Base-by-base conservation (phyloP, 2,113 vertebrate genomes). In the Gadus macrocephalus region DNA sequence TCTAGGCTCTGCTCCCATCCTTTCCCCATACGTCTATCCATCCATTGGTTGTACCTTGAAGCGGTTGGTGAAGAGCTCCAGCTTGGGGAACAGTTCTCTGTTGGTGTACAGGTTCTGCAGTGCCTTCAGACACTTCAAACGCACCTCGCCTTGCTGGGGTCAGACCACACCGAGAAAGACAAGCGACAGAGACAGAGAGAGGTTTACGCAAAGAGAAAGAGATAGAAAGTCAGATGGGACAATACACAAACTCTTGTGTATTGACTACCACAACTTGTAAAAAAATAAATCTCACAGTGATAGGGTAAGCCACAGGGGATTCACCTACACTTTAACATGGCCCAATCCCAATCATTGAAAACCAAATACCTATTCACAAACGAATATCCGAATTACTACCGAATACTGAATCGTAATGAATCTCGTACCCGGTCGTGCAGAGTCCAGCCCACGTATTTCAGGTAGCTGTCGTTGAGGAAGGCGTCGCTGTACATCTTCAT, bases 401-500 rank as follows among this genome's bases (percentile, higher is more conserved):
- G 25, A 25, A 25, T 25, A 25, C 25, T 25, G 25, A 5, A 5
- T 35, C 31, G 4, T 35, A 5, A 35, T 35, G 31, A 35, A 35
- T 35, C 6, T 35, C 63, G 55, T 22, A 98, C 97, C 91, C 97
- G 90, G 76, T 99, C 97, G 12, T 98, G 97, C 83, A 99, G 92
- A 53, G 97, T 99, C 97, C 97, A 99, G 53, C 97, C 97, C 70
- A 99, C 96, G 31, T 99, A 99, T 82, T 99, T 99, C 77, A 99
- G 92, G 85, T 99, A 99, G 89, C 97, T 98, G 87, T 99, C 97
- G 72, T 98, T 98, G 53, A 99, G 93, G 83, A 99, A 99, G 71
- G 97, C 97, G 69, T 99, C 97, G 75, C 96, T 98, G 92, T 98
- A 99, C 93, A 98, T 96, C 90, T 98, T 99, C 97, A 99, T 99